Evolutionary conservation across 2,113 vertebrate species (phyloP).

Genomic region (Plecturocebus donacophilus): DNA sequence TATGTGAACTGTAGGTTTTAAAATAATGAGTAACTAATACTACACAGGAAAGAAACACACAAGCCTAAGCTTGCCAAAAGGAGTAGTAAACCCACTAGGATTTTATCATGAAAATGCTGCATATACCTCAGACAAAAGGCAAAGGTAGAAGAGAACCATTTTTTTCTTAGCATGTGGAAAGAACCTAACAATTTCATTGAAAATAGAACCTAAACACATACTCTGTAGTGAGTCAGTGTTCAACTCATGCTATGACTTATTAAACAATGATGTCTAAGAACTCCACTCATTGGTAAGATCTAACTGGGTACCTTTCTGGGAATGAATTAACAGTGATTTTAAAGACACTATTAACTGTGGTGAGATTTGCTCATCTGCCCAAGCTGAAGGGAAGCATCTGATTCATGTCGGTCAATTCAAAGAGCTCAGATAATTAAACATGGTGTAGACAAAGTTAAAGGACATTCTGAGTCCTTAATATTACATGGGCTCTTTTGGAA

Average conservation of each 20-base stretch:
- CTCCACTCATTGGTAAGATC: background rate
- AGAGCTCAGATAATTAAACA: background rate
- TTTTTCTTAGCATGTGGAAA: background rate
- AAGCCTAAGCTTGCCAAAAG: background rate
- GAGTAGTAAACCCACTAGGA: background rate
- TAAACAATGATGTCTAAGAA: background rate
- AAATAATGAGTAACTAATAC: background rate
- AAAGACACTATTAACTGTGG: background rate
- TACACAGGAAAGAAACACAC: background rate
- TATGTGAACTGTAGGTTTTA: background rate
- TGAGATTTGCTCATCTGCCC: background rate
- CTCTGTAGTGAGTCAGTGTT: background rate
- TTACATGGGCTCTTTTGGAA: background rate
- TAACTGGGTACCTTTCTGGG: background rate
- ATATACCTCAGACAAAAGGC: background rate
- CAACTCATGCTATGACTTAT: background rate
- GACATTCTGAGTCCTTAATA: background rate
- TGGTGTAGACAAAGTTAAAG: background rate
- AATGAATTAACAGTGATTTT: slow-evolving; percentile 2
- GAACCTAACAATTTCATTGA: background rate
- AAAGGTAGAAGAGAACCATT: background rate
- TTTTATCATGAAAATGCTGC: background rate
- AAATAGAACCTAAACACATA: background rate
- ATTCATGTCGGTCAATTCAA: background rate
- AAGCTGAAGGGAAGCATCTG: background rate